Evolutionary conservation across 2,797 vertebrate species (phyloP).

Genomic region (Crocodylus rhombifer): DNA sequence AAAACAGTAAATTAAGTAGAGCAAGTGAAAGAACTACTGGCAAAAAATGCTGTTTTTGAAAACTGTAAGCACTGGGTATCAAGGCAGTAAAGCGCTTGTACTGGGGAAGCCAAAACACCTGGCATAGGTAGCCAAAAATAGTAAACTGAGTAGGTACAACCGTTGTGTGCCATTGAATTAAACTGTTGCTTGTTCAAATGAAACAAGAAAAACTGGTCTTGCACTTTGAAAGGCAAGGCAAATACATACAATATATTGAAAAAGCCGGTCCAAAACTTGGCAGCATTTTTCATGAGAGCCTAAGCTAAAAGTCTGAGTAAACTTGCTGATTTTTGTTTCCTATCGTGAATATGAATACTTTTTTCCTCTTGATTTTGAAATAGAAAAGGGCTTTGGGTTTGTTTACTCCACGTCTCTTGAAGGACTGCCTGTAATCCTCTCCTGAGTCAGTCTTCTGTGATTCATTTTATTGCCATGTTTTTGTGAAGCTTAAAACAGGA

Average conservation of each 20-base stretch:
- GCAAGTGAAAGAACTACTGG: neutral
- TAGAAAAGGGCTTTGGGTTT: constrained; percentile 26
- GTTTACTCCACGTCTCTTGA: constrained; percentile 8
- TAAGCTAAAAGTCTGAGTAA: neutral
- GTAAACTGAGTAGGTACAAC: constrained; percentile 42
- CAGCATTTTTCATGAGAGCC: constrained; percentile 42
- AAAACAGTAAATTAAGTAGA: constrained; percentile 30
- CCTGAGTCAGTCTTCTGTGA: neutral
- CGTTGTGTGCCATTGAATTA: constrained; percentile 29
- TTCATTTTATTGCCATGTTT: neutral
- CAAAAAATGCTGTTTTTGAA: constrained; percentile 20
- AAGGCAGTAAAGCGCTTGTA: constrained; percentile 6
- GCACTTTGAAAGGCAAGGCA: constrained; percentile 44
- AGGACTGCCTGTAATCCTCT: constrained; percentile 33
- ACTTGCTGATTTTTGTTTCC: constrained; percentile 46
- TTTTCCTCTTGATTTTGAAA: constrained; percentile 38
- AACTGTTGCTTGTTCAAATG: constrained; percentile 60
- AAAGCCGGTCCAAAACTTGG: constrained; percentile 16
- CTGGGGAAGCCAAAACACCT: neutral
- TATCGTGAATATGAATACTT: constrained; percentile 50
- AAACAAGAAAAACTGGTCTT: constrained; percentile 72
- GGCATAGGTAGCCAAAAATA: neutral
- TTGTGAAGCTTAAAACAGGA: constrained; percentile 1
- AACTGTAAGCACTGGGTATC: constrained; percentile 1
- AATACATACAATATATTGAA: constrained; percentile 29